Percentiles rank a stretch among this genome's conserved stretches.
Conservation (phyloP, 2,113 vertebrate genomes). For the Abramis brama region DNA sequence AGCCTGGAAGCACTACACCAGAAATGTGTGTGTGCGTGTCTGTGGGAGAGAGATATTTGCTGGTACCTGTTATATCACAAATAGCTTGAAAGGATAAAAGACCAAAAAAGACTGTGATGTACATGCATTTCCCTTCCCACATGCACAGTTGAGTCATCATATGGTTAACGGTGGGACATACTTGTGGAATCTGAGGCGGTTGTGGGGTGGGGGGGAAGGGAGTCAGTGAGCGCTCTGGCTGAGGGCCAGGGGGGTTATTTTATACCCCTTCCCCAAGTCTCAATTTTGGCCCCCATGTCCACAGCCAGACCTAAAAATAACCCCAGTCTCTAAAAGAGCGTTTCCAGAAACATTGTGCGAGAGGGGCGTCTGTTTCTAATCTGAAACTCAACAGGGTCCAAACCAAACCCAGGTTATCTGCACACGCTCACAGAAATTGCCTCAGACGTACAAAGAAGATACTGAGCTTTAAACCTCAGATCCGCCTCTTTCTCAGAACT, state of each 20-base stretch:
- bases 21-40: slow-evolving; percentile 21
- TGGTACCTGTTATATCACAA: slow-evolving; percentile 45
- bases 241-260: slow-evolving; percentile 66
- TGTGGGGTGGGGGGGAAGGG: neutral
- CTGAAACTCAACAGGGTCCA: slow-evolving; percentile 46
- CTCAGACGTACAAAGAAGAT: slow-evolving; percentile 52
- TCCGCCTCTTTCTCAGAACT: slow-evolving; percentile 54
- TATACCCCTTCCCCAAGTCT: slow-evolving; percentile 59
- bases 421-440: slow-evolving; percentile 54
- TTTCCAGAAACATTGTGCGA: slow-evolving; percentile 69
- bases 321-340: slow-evolving; percentile 61
- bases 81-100: slow-evolving; percentile 46
- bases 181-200: slow-evolving; percentile 49
- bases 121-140: slow-evolving; percentile 56
- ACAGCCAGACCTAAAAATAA: slow-evolving; percentile 75
- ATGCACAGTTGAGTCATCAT: slow-evolving; percentile 65
- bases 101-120: slow-evolving; percentile 39
- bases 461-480: slow-evolving; percentile 42
- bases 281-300: slow-evolving; percentile 37
- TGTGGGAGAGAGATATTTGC: slow-evolving; percentile 40
- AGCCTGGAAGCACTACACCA: slow-evolving; percentile 51
- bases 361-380: slow-evolving; percentile 63
- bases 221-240: slow-evolving; percentile 63
- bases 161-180: slow-evolving; percentile 62
- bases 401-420: slow-evolving; percentile 63